These are phyloP conservation scores for Tokudaia muenninki DNA, from an alignment of 2,797 vertebrate genomes.

Conservation along the genomic window DNA sequence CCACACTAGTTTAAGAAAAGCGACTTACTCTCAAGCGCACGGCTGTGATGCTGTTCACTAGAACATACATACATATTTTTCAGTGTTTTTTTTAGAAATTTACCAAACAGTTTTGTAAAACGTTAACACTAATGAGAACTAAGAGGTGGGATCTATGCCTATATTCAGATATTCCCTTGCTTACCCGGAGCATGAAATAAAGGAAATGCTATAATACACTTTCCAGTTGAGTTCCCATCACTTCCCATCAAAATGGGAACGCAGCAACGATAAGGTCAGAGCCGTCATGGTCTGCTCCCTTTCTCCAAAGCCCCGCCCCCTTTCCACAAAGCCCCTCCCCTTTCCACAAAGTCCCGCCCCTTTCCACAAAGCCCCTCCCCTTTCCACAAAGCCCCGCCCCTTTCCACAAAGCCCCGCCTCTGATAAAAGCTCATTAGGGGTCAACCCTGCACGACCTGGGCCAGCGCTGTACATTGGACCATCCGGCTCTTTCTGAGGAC, in stretches of 20 bases:
- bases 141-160: background rate
- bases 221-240: background rate
- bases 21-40: background rate
- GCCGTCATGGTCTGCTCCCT: too few relatives aligned
- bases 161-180: background rate
- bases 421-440: background rate
- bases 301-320: too few relatives aligned
- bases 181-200: background rate
- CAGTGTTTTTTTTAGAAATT: background rate
- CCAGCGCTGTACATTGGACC: background rate
- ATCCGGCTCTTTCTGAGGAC: constrained; percentile 59
- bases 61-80: background rate
- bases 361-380: too few relatives aligned
- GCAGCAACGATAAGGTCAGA: background rate
- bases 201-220: background rate
- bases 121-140: background rate
- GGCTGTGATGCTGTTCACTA: background rate
- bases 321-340: background rate
- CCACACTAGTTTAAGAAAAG: background rate
- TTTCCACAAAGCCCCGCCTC: background rate
- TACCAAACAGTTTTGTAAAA: background rate
- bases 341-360: background rate
- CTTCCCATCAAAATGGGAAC: background rate
- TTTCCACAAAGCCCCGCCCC: background rate
- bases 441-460: background rate